Base-by-base conservation (phyloP, 1,140 invertebrate species). In the Bactericera cockerelli region DNA sequence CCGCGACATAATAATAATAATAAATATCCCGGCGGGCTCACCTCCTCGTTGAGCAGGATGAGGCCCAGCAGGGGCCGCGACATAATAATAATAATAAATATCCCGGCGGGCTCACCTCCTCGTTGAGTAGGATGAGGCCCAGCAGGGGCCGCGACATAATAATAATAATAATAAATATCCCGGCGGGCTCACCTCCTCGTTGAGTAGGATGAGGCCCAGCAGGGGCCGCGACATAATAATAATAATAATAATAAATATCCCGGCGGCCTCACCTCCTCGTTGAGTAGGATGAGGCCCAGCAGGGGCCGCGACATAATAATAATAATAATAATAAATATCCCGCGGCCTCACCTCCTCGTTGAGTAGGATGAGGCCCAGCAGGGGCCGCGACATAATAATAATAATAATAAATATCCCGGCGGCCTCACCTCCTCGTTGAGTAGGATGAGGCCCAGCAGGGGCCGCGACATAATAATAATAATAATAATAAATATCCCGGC, bases 271-370 rank as follows among this genome's bases (percentile, higher is more conserved):
- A 86, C 83, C 71, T 97, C 92, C 77, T 96, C 93, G 75, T 98
- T 97, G 22, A 99, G 79, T 49, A 98, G 77, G 69, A 99, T 96
- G 55, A 98, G 81, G 26, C 93, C 94, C 39, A 99, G 77, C 13
- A 98, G 78, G 10, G 95, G 95, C 33, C 94, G 79, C 1, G 94
- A 98, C 92, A 98, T 96, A 31, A 91, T 95, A 93, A 93, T 98
- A 72, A 98, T 94, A 77, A 98, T 98, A 67, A 93, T 82, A 75
- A 93, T 95, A 72, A 98, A 95, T 72, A 96, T 93, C 73, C 93
- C 95, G 84, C 98, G 22, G 6, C n/a, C 26, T 11, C 72, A 86
- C 83, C 71, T 97, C 92, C 77, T 96, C 93, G 75, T 98, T 97
- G 22, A 99, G 79, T 49, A 99, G 77, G 69, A 99, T 96, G 55